Evolutionary conservation across 1,140 invertebrate species (phyloP).

Genomic region (Ips typographus): DNA sequence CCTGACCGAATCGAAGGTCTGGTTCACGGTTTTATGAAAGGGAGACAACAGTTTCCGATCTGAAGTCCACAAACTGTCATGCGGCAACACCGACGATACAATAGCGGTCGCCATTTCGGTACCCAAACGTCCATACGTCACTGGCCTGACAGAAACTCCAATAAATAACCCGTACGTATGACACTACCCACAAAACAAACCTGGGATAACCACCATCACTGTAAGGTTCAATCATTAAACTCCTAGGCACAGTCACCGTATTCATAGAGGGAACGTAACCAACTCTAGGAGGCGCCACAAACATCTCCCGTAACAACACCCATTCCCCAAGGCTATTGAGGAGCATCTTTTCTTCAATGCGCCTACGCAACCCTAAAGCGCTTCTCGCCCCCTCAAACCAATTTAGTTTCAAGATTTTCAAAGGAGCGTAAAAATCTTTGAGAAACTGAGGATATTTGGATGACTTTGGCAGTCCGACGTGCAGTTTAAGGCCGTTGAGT

Average conservation of each 20-base stretch:
- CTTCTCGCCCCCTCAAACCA: conserved; percentile 56
- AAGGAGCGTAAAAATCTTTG: conserved; percentile 53
- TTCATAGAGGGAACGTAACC: conserved; percentile 53
- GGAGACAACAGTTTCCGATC: conserved; percentile 51
- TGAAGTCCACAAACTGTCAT: conserved; percentile 52
- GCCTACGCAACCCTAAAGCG: conserved; percentile 49
- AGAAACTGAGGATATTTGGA: conserved; percentile 52
- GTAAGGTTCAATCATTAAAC: conserved; percentile 50
- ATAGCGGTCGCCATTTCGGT: conserved; percentile 54
- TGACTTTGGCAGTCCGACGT: conserved; percentile 58
- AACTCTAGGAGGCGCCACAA: conserved; percentile 46
- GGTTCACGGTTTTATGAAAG: conserved; percentile 45
- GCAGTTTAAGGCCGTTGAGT: conserved; percentile 54
- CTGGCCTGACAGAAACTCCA: conserved; percentile 46
- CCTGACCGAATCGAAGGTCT: conserved; percentile 40
- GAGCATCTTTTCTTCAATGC: conserved; percentile 38
- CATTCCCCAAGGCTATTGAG: conserved; percentile 27
- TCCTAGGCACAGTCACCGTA: conserved; percentile 54
- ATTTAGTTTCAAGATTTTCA: conserved; percentile 56
- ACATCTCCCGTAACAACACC: conserved; percentile 30
- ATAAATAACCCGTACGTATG: neutral
- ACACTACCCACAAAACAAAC: conserved; percentile 37
- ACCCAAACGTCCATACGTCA: conserved; percentile 56
- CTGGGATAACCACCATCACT: conserved; percentile 52
- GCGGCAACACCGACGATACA: conserved; percentile 51